A percentile compares a stretch with the other conserved stretches of the same genome.
phyloP scores from a whole-genome alignment of 2,888 invertebrate genomes.

The Nephrotoma appendiculata region DNA sequence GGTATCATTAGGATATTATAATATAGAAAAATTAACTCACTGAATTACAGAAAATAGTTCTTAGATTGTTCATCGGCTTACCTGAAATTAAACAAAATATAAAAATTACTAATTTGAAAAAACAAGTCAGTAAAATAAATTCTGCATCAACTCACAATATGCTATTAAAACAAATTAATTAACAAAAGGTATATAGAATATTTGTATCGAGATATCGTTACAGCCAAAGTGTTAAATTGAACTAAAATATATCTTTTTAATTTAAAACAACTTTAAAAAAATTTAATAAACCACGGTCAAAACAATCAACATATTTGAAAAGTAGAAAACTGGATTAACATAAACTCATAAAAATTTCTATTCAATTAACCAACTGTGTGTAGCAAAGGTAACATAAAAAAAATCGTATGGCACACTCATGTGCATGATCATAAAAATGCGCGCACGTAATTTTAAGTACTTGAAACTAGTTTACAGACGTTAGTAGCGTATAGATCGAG shows the following conservation, averaged over 20 bases:
- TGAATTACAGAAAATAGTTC: too few relatives aligned
- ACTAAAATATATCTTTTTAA: background rate
- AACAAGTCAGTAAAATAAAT: too few relatives aligned
- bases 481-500: background rate
- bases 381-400: background rate
- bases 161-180: background rate
- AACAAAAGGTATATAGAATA: background rate
- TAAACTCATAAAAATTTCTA: background rate
- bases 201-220: background rate
- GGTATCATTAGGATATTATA: too few relatives aligned
- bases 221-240: background rate
- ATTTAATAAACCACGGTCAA: background rate
- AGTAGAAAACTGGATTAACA: background rate
- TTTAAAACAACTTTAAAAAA: background rate
- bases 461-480: background rate
- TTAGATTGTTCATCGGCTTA: too few relatives aligned
- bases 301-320: background rate
- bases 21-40: too few relatives aligned
- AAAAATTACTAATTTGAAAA: too few relatives aligned
- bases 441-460: background rate
- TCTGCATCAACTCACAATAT: too few relatives aligned
- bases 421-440: background rate
- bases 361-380: background rate
- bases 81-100: too few relatives aligned
- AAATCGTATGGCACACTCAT: background rate